These are phyloP conservation scores for Pheosia tremula DNA, from an alignment of 2,888 invertebrate species.

Conservation along the genomic window DNA sequence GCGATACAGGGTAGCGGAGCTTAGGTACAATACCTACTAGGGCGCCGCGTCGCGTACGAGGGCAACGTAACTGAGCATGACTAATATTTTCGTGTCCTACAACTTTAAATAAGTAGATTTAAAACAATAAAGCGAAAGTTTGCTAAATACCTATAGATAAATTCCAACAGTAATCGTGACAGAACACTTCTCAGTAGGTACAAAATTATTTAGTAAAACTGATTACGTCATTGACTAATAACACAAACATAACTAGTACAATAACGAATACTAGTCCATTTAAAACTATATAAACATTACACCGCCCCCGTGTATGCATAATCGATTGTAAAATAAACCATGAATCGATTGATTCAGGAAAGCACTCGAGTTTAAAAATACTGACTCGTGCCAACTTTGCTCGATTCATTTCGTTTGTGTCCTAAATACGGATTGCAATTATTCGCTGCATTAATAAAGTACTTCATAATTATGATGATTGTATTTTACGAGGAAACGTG, in stretches of 20 bases:
- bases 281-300: slow-evolving; percentile 1
- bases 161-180: no score
- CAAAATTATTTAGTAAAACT: slow-evolving; percentile 10
- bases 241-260: slow-evolving; percentile 9
- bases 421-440: slow-evolving; percentile 26
- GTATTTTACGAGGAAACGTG: not conserved
- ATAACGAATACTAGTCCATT: slow-evolving; percentile 1
- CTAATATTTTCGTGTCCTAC: no score
- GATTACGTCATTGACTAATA: slow-evolving; percentile 6
- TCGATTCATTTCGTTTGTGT: slow-evolving; percentile 24
- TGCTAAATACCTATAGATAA: no score
- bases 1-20: no score
- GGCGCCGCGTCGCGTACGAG: no score
- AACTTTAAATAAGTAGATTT: no score
- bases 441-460: slow-evolving; percentile 6
- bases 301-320: slow-evolving; percentile 8
- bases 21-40: no score
- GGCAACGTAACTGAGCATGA: no score
- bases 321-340: slow-evolving; percentile 17
- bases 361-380: slow-evolving; percentile 30
- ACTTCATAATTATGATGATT: not conserved
- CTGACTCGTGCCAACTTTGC: slow-evolving; percentile 22
- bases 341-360: slow-evolving; percentile 24
- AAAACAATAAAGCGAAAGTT: no score
- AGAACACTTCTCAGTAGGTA: no score